phyloP scores from a whole-genome alignment of 2,888 invertebrate genomes.

The Gerosis bhagava region DNA sequence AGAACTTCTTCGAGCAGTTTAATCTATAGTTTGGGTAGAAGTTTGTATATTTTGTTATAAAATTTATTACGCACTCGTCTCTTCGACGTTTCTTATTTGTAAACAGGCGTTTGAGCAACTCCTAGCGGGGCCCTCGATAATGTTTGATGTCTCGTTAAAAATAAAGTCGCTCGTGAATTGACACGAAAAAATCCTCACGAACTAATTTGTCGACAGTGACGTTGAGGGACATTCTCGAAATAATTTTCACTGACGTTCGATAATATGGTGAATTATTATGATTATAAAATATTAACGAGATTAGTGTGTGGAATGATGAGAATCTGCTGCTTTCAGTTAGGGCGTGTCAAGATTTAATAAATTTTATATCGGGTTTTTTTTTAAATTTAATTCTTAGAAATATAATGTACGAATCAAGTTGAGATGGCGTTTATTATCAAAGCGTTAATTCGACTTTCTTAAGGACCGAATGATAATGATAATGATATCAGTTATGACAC shows the following conservation, averaged over 20 bases:
- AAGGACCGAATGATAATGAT: no score
- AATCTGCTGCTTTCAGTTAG: constrained; percentile 30
- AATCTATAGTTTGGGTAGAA: constrained; percentile 11
- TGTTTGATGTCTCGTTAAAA: constrained; percentile 81
- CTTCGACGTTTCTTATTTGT: constrained; percentile 73
- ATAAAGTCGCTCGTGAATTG: constrained; percentile 73
- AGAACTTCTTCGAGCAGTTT: constrained; percentile 15
- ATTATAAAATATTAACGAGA: constrained; percentile 75
- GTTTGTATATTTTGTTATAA: constrained; percentile 55
- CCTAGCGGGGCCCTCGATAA: constrained; percentile 63
- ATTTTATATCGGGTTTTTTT: constrained; percentile 34
- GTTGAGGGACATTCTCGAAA: constrained; percentile 62
- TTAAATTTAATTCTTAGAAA: background rate
- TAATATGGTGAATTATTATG: constrained; percentile 51
- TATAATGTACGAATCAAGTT: constrained; percentile 7
- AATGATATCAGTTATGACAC: constrained; percentile 33
- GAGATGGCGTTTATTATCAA: constrained; percentile 10
- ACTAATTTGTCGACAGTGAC: constrained; percentile 77
- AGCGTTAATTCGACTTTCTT: constrained; percentile 34
- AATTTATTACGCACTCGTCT: constrained; percentile 80
- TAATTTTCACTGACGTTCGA: constrained; percentile 59
- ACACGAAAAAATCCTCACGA: constrained; percentile 66
- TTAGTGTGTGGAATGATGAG: constrained; percentile 46
- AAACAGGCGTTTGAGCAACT: constrained; percentile 75
- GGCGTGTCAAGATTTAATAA: constrained; percentile 34